Base-by-base conservation (phyloP, 2,113 vertebrate genomes). In the Otolemur garnettii region DNA sequence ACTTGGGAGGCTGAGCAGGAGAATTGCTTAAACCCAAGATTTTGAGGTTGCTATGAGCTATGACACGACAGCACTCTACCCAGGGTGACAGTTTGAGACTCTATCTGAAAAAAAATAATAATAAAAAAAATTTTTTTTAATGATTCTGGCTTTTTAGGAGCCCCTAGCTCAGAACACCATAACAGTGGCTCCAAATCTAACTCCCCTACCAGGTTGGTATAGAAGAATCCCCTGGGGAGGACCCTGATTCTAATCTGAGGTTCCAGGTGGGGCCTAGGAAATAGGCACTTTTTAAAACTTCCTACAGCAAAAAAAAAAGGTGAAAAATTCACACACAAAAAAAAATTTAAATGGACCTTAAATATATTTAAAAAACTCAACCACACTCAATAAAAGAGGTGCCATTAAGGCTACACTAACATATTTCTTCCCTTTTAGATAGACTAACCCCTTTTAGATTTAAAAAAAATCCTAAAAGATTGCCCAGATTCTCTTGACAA, bases 321-420 rank as follows among this genome's bases (percentile, higher is more conserved):
- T 22, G 91, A 93, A 38, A 62, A 64, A 53, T 55, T 78, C 69
- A 78, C 28, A 82, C 60, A 84, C 12, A 72, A 78, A 88, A 78
- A 88, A 35, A 88, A 92, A 64, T 84, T 64, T n/a, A 84, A 94
- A 96, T 50, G 75, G 15, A 50, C 57, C 17, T 81, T 87, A 66
- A 50, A 74, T 35, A 60, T 74, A 64, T 15, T 50, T 30, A 64
- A 71, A 50, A 53, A 72, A 71, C 7, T 53, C n/a, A 74, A 50
- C 66, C 57, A 68, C 28, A 45, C 35, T 81, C 38, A 53, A 4
- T 62, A 33, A 60, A 68, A 91, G 60, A 94, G 60, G 9, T 15
- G 50, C 9, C 72, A 77, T 77, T 28, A 90, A 84, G 57, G 62
- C 13, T 26, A 83, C 21, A 74, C 66, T 57, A 57, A 82, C 53